Evolutionary conservation across 2,888 invertebrate genomes (phyloP).

Genomic region (Neelides folsomi): DNA sequence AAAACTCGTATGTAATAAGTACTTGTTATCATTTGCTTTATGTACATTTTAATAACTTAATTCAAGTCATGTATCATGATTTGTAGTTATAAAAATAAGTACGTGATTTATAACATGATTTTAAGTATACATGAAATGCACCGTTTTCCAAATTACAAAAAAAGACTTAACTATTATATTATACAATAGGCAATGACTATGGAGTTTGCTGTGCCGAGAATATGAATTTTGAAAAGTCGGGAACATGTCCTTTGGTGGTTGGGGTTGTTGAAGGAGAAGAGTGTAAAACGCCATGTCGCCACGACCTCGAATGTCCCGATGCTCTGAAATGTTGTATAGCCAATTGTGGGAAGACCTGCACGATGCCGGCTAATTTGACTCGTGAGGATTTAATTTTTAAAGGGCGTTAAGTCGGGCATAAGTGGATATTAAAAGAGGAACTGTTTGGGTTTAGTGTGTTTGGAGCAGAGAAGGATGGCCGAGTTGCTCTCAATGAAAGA

Average conservation of each 20-base stretch:
- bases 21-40: conserved; percentile 1
- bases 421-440: neutral
- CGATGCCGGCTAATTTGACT: conserved; percentile 60
- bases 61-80: too few species aligned
- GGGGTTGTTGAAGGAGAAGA: conserved; percentile 34
- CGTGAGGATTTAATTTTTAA: conserved; percentile 36
- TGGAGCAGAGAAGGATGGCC: conserved; percentile 62
- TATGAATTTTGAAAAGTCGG: conserved; percentile 59
- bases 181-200: conserved; percentile 56
- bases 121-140: too few species aligned
- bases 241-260: conserved; percentile 51
- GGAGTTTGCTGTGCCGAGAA: conserved; percentile 76
- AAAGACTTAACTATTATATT: neutral
- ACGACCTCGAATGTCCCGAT: conserved; percentile 67
- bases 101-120: too few species aligned
- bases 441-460: conserved; percentile 44
- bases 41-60: too few species aligned
- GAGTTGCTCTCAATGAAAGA: conserved; percentile 64
- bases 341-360: conserved; percentile 59
- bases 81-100: too few species aligned
- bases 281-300: conserved; percentile 45
- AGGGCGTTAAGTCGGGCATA: conserved; percentile 1
- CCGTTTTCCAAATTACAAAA: neutral
- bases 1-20: neutral
- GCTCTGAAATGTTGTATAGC: conserved; percentile 69